phyloP scores from a whole-genome alignment of 2,797 vertebrate genomes.

The Mus caroli region DNA sequence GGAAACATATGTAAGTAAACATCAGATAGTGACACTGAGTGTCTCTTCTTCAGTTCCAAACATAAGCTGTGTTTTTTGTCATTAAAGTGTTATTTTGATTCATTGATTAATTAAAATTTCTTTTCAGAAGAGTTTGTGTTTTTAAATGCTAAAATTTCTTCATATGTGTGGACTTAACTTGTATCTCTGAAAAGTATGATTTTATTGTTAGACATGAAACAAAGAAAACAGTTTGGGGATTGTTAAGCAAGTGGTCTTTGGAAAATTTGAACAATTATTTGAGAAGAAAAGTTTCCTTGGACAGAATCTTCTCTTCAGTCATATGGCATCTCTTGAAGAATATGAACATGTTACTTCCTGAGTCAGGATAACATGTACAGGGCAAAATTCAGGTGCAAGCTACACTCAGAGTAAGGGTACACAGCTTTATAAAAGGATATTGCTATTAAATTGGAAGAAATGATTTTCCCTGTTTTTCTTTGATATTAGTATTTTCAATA shows the following conservation, averaged over 20 bases:
- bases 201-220: neutral
- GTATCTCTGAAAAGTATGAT: neutral
- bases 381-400: neutral
- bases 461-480: neutral
- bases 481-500: neutral
- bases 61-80: neutral
- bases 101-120: neutral
- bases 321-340: neutral
- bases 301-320: neutral
- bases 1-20: neutral
- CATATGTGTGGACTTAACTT: neutral
- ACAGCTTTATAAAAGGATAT: conserved; percentile 18
- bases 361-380: neutral
- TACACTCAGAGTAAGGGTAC: neutral
- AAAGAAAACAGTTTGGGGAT: neutral
- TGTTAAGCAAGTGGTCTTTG: neutral
- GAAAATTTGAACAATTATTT: neutral
- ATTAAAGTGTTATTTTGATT: neutral
- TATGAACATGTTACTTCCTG: neutral
- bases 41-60: neutral
- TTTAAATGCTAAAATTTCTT: neutral
- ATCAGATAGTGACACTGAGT: neutral
- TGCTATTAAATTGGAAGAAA: neutral
- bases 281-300: neutral
- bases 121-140: neutral